Evolutionary conservation across 2,888 invertebrate species (phyloP).

Genomic region (Tineola bisselliella): DNA sequence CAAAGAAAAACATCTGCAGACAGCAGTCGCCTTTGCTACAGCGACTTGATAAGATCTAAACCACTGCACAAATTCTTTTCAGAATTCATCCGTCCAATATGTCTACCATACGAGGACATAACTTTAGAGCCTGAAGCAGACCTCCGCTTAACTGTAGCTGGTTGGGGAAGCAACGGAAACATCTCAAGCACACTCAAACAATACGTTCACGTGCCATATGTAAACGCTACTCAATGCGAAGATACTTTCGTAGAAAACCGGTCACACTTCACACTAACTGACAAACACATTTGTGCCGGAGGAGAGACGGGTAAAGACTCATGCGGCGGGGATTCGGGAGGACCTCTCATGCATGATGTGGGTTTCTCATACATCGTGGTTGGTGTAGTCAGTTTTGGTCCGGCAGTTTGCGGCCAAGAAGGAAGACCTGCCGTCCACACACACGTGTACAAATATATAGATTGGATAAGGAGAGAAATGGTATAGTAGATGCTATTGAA

Average conservation of each 20-base stretch:
- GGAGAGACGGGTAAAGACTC: slow-evolving; percentile 42
- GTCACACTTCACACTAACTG: background rate
- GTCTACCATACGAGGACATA: slow-evolving; percentile 26
- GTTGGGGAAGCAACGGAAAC: slow-evolving; percentile 52
- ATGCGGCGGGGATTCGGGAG: slow-evolving; percentile 69
- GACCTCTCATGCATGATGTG: slow-evolving; percentile 55
- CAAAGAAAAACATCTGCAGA: too few relatives aligned
- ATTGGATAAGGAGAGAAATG: slow-evolving; percentile 44
- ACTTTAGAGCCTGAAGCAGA: background rate
- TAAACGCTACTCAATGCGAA: slow-evolving; percentile 19
- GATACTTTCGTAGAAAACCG: background rate
- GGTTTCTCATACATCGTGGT: slow-evolving; percentile 22
- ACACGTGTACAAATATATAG: slow-evolving; percentile 39
- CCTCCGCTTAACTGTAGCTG: slow-evolving; percentile 33
- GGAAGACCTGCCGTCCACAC: slow-evolving; percentile 55
- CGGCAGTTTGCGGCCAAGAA: slow-evolving; percentile 36
- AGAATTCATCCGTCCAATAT: slow-evolving; percentile 35
- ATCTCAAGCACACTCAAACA: slow-evolving; percentile 29
- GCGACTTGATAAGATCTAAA: too few relatives aligned
- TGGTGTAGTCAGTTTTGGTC: slow-evolving; percentile 58
- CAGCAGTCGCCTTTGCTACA: too few relatives aligned
- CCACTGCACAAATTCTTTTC: slow-evolving; percentile 19
- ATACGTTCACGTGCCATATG: slow-evolving; percentile 23
- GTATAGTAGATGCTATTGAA: too few relatives aligned
- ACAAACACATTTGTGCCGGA: slow-evolving; percentile 26